Base-by-base conservation (phyloP, 2,797 vertebrate genomes). In the Sus cebifrons region DNA sequence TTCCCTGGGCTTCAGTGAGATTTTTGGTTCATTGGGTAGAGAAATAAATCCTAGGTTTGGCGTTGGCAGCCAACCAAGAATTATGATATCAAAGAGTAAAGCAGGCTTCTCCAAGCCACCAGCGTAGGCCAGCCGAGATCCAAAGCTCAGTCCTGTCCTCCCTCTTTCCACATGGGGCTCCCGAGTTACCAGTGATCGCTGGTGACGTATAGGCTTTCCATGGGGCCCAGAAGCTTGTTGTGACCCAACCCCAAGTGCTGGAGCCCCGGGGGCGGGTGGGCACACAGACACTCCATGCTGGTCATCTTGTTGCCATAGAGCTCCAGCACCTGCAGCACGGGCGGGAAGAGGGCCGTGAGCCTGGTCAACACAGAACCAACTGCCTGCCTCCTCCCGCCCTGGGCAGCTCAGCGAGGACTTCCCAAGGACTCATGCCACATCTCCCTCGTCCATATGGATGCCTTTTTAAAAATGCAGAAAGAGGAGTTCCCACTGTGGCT, bases 211-310 rank as follows among this genome's bases (percentile, higher is more conserved):
- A 78, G 92, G 12, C 98, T 79, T n/a, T 99, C 98, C 1, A 89
- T 90, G 65, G 97, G 95, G 29, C 98, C 98, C 2, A 98, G 94
- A 21, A 99, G 98, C 1, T 25, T 79, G 97, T 99, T 99, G 96
- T 99, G 98, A 3, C 98, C 97, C 3, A 99, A 97, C 2, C 99
- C 99, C 65, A 99, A 82, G 97, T 99, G 99, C 94, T 99, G 99
- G 0, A 99, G 98, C 9, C 4, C 11, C 0, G 98, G 99, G 27
- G 98, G 99, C 0, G 98, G 98, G 2, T 0, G n/a, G 1, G 21
- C 1, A 2, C 97, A 98, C 60, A 99, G 98, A 32, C 98, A 97
- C 77, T 96, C 97, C 89, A 99, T 87, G 94, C 98, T 98, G n/a
- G 67, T 27, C 81, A 99, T 89, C 23, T 84, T 4, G 4, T 99